Evolutionary conservation across 2,888 invertebrate species (phyloP).

Genomic region (Machimus rusticus): DNA sequence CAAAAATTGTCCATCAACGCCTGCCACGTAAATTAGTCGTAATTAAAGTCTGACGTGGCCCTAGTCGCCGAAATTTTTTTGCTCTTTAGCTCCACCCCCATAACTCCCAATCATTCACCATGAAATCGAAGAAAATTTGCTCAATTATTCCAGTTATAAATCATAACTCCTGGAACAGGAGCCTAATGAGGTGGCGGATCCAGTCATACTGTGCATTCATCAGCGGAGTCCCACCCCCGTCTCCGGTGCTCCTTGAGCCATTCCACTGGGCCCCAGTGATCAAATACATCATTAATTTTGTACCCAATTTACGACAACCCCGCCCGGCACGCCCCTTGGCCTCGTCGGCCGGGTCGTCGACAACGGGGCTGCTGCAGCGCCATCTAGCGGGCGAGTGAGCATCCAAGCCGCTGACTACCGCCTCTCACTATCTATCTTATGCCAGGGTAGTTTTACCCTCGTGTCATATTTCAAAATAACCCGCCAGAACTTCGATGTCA

Average conservation of each 20-base stretch:
- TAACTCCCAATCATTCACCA: not conserved
- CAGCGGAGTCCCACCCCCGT: not conserved
- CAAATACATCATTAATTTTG: constrained; percentile 38
- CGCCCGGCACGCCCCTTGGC: not conserved
- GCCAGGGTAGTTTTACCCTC: constrained; percentile 31
- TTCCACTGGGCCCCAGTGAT: constrained; percentile 1
- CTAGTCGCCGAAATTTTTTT: not conserved
- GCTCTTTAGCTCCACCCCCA: not conserved
- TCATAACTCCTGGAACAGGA: constrained; percentile 4
- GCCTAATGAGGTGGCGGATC: constrained; percentile 19
- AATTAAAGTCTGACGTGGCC: not conserved
- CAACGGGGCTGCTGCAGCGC: not conserved
- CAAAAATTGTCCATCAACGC: not conserved
- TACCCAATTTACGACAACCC: constrained; percentile 37
- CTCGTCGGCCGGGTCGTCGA: not conserved
- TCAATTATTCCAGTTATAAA: constrained; percentile 24
- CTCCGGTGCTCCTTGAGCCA: not conserved
- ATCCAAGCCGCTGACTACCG: not conserved
- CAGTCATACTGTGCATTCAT: not conserved
- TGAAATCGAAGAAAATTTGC: constrained; percentile 3
- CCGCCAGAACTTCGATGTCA: not conserved
- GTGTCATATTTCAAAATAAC: constrained; percentile 35
- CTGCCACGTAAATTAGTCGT: not conserved
- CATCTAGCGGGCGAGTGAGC: not conserved
- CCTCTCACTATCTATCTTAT: not conserved